phyloP scores from a whole-genome alignment of 2,113 vertebrate species.

The Aplodontia rufa region DNA sequence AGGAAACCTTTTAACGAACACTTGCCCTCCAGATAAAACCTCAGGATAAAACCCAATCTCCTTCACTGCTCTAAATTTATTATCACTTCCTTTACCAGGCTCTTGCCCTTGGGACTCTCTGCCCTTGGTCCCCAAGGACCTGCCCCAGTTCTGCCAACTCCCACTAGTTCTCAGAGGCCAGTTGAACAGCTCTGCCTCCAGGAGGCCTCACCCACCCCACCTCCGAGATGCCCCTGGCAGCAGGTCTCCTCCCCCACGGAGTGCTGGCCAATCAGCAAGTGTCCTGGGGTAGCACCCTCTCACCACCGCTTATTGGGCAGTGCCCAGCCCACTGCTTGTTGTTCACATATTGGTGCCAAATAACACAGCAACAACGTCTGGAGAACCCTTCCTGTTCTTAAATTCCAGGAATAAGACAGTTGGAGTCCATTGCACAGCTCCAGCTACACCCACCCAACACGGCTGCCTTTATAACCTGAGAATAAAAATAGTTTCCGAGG shows the following conservation, averaged over 20 bases:
- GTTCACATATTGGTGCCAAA: not conserved
- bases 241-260: not conserved
- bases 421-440: not conserved
- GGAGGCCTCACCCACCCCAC: not conserved
- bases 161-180: not conserved
- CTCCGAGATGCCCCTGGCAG: not conserved
- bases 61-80: not conserved
- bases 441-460: not conserved
- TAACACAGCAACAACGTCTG: not conserved
- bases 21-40: not conserved
- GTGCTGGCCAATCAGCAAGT: not conserved
- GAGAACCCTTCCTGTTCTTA: not conserved
- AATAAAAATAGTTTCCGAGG: slow-evolving; percentile 27
- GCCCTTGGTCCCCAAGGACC: not conserved
- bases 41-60: not conserved
- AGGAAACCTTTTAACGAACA: not conserved
- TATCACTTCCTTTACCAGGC: not conserved
- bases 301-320: too few relatives aligned
- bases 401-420: not conserved
- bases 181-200: not conserved
- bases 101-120: not conserved
- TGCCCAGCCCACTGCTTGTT: not conserved
- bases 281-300: not conserved
- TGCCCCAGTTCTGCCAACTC: not conserved
- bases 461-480: not conserved